A percentile compares a stretch with the other conserved stretches of the same genome.
These are phyloP conservation scores for Phoxinus dragarum DNA, from an alignment of 2,797 vertebrate genomes.

Conservation along the genomic window DNA sequence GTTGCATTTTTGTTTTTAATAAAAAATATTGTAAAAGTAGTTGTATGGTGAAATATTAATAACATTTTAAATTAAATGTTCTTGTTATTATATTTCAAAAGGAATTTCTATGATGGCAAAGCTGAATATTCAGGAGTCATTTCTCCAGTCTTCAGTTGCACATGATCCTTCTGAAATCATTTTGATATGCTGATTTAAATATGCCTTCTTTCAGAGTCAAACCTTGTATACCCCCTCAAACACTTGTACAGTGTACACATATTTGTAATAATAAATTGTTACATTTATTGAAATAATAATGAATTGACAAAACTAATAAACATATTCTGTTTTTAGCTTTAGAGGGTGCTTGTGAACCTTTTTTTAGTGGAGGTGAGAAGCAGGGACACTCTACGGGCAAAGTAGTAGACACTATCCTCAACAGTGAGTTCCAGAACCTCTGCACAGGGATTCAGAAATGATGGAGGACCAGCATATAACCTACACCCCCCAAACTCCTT, in stretches of 20 bases:
- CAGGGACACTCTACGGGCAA: conserved; percentile 66
- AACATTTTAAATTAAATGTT: background rate
- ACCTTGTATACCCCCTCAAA: background rate
- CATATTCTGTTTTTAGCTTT: conserved; percentile 1
- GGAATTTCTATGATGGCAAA: background rate
- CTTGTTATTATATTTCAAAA: background rate
- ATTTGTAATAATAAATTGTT: background rate
- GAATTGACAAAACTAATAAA: background rate
- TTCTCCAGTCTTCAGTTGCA: background rate
- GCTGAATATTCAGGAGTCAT: background rate
- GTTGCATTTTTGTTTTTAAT: background rate
- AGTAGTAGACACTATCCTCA: conserved; percentile 84
- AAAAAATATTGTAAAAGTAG: background rate
- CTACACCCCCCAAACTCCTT: conserved; percentile 79
- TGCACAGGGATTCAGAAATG: conserved; percentile 86
- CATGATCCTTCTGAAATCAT: background rate
- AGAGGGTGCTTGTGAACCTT: conserved; percentile 37
- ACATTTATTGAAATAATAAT: background rate
- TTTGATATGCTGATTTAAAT: background rate
- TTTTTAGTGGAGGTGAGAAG: conserved; percentile 60
- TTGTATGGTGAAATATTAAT: background rate
- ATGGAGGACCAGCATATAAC: conserved; percentile 86
- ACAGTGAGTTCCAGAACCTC: conserved; percentile 88
- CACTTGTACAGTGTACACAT: background rate
- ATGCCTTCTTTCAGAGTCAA: background rate